These are phyloP conservation scores for Leptinotarsa undecemlineata DNA, from an alignment of 1,140 invertebrate species.

Conservation along the genomic window DNA sequence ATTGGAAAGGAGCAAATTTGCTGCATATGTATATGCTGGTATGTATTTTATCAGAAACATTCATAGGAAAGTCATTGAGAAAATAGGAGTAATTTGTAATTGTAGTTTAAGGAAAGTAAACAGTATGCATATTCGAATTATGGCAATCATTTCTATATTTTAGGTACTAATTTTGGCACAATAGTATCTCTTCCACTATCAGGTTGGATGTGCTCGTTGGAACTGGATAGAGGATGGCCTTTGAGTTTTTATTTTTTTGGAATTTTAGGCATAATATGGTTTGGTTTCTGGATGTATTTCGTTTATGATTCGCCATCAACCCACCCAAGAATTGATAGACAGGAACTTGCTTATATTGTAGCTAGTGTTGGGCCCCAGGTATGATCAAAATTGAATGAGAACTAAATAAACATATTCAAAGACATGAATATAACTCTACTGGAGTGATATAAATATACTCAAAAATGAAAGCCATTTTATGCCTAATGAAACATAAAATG, in stretches of 20 bases:
- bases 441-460: too few species aligned
- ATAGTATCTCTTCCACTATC: conserved; percentile 75
- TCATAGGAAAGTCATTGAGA: too few species aligned
- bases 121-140: too few species aligned
- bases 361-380: conserved; percentile 59
- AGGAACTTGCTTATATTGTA: conserved; percentile 70
- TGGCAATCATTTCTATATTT: conserved; percentile 33
- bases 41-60: neutral
- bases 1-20: conserved; percentile 78
- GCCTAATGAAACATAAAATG: too few species aligned
- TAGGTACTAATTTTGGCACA: conserved; percentile 74
- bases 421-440: too few species aligned
- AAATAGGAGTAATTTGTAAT: too few species aligned
- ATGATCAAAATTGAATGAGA: conserved; percentile 12
- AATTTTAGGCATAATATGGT: conserved; percentile 77
- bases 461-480: too few species aligned
- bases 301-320: conserved; percentile 75
- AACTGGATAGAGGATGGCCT: conserved; percentile 75
- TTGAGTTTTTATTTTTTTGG: conserved; percentile 81
- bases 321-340: conserved; percentile 77
- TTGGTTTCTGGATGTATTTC: conserved; percentile 71
- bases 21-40: conserved; percentile 78
- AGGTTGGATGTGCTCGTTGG: conserved; percentile 71
- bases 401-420: too few species aligned
- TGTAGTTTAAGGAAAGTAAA: too few species aligned